Base-by-base conservation (phyloP, 2,888 invertebrate genomes). In the Autographa pulchrina region DNA sequence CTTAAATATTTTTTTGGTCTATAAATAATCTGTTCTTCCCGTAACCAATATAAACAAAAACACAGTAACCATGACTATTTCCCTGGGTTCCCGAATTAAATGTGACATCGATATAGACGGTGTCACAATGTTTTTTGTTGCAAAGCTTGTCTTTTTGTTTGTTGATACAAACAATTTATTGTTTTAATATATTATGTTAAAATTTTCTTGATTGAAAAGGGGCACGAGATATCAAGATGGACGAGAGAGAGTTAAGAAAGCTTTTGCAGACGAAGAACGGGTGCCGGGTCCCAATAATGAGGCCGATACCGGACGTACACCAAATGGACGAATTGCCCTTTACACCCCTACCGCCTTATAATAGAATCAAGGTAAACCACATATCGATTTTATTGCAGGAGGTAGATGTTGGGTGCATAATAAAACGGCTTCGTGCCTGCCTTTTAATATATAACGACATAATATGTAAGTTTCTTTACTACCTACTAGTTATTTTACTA, bases 191-290 rank as follows among this genome's bases (percentile, higher is more conserved):
- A 54, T 13, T n/a, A 54, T 13, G 58, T 41, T 61, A 68, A 60
- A 63, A 67, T 77, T 76, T 76, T 65, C 73, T 75, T 56, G 71
- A 61, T 77, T 78, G 68, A 64, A 69, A 69, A 25, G 62, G 68
- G 75, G 2, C 18, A 38, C 8, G 0, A 20, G 1, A 38, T 11
- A 18, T 5, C 32, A 85, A 78, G 77, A 96, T 96, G 96, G 88
- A 96, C 54, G 96, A 95, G 74, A 91, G 94, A 38, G 94, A 96
- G 59, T 72, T 96, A 35, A 89, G 94, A 58, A 95, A 93, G 80
- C 86, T 96, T 8, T 82, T 96, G 75, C 91, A 89, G 72, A 94
- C 96, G 62, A 96, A 95, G 86, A 93, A 94, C 89, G 94, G 94
- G 25, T 94, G 96, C 77, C 88, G 92, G 31, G 85, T 96, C 11